Evolutionary conservation across 2,888 invertebrate species (phyloP), one percentile per base, ranked within the genome.

Genomic region (Pharmacophagus antenor): DNA sequence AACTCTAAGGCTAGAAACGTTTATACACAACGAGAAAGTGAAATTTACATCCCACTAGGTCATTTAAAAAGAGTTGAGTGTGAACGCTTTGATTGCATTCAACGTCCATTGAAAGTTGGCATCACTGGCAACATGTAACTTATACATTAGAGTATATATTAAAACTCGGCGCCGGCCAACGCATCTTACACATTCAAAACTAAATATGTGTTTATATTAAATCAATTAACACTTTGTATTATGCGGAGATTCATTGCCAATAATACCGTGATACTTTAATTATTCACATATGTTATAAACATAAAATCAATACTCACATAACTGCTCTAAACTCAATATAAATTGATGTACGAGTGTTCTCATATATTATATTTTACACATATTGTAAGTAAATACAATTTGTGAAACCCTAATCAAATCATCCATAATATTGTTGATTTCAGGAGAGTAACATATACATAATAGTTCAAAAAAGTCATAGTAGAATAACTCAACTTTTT

Each of bases 111-210:
- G 48, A 48, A 59, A 46, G 46, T 55, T 55, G 12, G 17, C 31
- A 44, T 31, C 25, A 41, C 25, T 37, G 57, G 53, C 3, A 12
- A 44, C 31, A 46, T 23, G 5, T 8, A 31, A 27, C 37, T 23
- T 25, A 55, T 18, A 58, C 25, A 46, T n/a, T n/a, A n/a, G n/a
- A n/a, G n/a, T n/a, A n/a, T 49, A 50, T 21, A 56, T 46, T 2
- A 25, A 55, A 51, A 51, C 46, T 18, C 23, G 60, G 55, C 60
- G 55, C 55, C 46, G 47, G 21, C 20, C 20, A 17, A 37, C 50
- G 60, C 60, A 55, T 25, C 31, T 10, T 22, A 20, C 27, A 51
- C 46, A 55, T 51, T 60, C 49, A 46, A 31, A 55, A 17, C 21
- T n/a, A 37, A 47, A 42, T 37, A 44, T 37, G 54, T 25, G 54